Evolutionary conservation across 1,140 invertebrate species (phyloP).

Genomic region (Solen grandis): DNA sequence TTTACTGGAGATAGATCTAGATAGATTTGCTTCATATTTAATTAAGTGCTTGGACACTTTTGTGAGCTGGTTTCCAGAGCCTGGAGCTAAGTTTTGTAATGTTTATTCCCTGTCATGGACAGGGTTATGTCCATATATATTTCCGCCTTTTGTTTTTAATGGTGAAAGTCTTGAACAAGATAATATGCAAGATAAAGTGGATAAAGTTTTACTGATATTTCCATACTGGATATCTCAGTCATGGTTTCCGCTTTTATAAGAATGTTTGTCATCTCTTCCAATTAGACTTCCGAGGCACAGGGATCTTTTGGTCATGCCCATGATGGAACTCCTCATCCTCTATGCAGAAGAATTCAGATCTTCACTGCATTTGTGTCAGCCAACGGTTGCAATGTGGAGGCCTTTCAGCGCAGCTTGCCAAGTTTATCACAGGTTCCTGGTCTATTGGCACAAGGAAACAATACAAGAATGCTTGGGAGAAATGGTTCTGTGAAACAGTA

Average conservation of each 20-base stretch:
- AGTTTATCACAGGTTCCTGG: not conserved
- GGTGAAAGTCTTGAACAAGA: constrained; percentile 10
- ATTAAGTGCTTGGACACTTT: constrained; percentile 3
- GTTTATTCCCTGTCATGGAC: constrained; percentile 1
- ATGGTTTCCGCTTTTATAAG: constrained; percentile 17
- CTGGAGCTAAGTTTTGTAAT: not conserved
- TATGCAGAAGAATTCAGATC: not conserved
- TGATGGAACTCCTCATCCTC: not conserved
- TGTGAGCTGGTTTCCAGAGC: constrained; percentile 20
- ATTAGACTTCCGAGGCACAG: not conserved
- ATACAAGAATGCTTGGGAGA: constrained; percentile 7
- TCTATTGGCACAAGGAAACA: constrained; percentile 1
- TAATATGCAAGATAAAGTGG: constrained; percentile 19
- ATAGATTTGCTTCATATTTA: constrained; percentile 16
- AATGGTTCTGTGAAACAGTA: not conserved
- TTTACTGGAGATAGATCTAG: constrained; percentile 7
- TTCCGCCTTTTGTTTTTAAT: constrained; percentile 22
- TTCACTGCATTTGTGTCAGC: not conserved
- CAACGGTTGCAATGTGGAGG: not conserved
- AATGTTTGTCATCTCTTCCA: constrained; percentile 12
- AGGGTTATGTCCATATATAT: constrained; percentile 6
- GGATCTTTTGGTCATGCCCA: not conserved
- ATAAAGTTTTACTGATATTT: not conserved
- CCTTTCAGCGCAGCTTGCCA: not conserved
- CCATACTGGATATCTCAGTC: constrained; percentile 18